A percentile compares a stretch with the other conserved stretches of the same genome.
Evolutionary conservation across 2,888 invertebrate genomes (phyloP).

Genomic region (Byasa hedistus): DNA sequence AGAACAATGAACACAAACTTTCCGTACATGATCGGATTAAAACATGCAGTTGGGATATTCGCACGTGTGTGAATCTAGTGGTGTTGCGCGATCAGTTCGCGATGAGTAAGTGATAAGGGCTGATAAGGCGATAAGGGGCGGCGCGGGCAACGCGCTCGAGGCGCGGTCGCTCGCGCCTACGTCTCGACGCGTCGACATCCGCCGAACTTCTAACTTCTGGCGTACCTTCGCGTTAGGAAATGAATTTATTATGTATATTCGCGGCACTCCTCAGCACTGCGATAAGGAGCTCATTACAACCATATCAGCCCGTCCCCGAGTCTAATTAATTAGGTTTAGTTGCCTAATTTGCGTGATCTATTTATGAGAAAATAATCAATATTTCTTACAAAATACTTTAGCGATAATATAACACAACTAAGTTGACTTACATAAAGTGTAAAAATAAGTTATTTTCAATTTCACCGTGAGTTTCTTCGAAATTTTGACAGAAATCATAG

Average conservation of each 20-base stretch:
- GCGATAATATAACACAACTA: too few species aligned
- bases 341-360: slow-evolving; percentile 24
- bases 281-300: slow-evolving; percentile 23
- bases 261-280: slow-evolving; percentile 15
- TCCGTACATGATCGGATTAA: slow-evolving; percentile 55
- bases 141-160: slow-evolving; percentile 43
- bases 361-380: slow-evolving; percentile 20
- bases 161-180: slow-evolving; percentile 52
- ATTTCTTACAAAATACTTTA: slow-evolving; percentile 17
- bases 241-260: slow-evolving; percentile 20
- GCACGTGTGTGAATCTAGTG: slow-evolving; percentile 57
- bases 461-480: too few species aligned
- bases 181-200: slow-evolving; percentile 64
- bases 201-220: slow-evolving; percentile 50
- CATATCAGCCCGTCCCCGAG: slow-evolving; percentile 18
- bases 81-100: slow-evolving; percentile 63
- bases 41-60: slow-evolving; percentile 50
- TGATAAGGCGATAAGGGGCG: slow-evolving; percentile 67
- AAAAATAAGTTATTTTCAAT: too few species aligned
- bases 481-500: too few species aligned
- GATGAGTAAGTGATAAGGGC: slow-evolving; percentile 71
- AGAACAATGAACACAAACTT: slow-evolving; percentile 48
- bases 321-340: slow-evolving; percentile 24
- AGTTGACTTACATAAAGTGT: too few species aligned
- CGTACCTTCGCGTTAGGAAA: slow-evolving; percentile 25